phyloP scores from a whole-genome alignment of 2,888 invertebrate genomes.

The Lasioglossum calceatum region DNA sequence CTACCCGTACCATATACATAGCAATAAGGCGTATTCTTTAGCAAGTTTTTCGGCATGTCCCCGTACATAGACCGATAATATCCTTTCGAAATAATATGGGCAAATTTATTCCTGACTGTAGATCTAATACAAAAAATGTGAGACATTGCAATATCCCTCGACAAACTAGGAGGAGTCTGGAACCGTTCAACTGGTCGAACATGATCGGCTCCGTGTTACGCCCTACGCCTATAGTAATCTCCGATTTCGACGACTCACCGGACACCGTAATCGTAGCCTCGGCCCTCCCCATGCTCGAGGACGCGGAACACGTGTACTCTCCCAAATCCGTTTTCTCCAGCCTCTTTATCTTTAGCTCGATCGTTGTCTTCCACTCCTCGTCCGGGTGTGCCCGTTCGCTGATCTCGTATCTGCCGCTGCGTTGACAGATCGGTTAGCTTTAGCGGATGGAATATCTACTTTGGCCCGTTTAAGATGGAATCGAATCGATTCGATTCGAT shows the following conservation, averaged over 20 bases:
- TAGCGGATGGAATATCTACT: constrained; percentile 18
- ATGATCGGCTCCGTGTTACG: background rate
- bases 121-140: background rate
- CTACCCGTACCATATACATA: too few species aligned
- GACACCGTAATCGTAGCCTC: constrained; percentile 89
- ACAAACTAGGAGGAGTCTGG: background rate
- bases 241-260: constrained; percentile 84
- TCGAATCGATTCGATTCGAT: background rate
- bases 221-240: background rate
- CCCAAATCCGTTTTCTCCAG: constrained; percentile 88
- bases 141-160: background rate
- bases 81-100: too few species aligned
- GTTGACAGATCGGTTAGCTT: constrained; percentile 71
- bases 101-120: too few species aligned
- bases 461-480: background rate
- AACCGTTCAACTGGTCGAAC: background rate
- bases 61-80: too few species aligned
- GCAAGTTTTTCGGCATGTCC: background rate
- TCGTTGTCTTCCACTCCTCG: constrained; percentile 87
- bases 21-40: background rate
- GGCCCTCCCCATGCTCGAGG: constrained; percentile 89
- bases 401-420: constrained; percentile 88
- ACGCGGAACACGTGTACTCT: constrained; percentile 89
- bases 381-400: constrained; percentile 86
- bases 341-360: constrained; percentile 87